Evolutionary conservation across 2,113 vertebrate species (phyloP).

Genomic region (Passer domesticus): DNA sequence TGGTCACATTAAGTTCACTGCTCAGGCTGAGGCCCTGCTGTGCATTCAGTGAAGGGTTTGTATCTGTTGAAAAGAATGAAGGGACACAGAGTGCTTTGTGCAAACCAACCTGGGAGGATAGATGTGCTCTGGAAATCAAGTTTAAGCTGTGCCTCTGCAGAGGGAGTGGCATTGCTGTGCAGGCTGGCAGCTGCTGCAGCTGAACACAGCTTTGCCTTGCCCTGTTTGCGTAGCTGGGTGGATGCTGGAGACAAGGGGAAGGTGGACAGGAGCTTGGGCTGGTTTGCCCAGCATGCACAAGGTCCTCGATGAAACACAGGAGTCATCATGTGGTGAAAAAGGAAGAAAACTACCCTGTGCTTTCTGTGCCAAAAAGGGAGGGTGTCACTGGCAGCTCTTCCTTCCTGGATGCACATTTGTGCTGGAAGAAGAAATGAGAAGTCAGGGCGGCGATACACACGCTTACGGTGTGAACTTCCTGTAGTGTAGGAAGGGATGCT

Average conservation of each 20-base stretch:
- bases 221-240: background rate
- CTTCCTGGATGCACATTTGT: background rate
- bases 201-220: background rate
- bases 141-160: background rate
- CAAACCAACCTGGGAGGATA: background rate
- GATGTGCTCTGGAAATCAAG: background rate
- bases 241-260: background rate
- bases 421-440: background rate
- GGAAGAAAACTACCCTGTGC: background rate
- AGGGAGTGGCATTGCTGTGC: fast-evolving
- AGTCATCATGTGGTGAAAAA: background rate
- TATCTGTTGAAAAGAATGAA: background rate
- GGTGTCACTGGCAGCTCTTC: background rate
- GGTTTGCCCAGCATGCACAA: fast-evolving
- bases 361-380: background rate
- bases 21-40: background rate
- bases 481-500: background rate
- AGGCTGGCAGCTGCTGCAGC: background rate
- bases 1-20: background rate
- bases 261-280: fast-evolving
- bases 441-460: fast-evolving
- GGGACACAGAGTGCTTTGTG: background rate
- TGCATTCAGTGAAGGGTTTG: background rate
- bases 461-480: background rate
- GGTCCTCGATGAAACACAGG: background rate